Evolutionary conservation across 2,797 vertebrate genomes (phyloP).

Genomic region (Lemur catta): DNA sequence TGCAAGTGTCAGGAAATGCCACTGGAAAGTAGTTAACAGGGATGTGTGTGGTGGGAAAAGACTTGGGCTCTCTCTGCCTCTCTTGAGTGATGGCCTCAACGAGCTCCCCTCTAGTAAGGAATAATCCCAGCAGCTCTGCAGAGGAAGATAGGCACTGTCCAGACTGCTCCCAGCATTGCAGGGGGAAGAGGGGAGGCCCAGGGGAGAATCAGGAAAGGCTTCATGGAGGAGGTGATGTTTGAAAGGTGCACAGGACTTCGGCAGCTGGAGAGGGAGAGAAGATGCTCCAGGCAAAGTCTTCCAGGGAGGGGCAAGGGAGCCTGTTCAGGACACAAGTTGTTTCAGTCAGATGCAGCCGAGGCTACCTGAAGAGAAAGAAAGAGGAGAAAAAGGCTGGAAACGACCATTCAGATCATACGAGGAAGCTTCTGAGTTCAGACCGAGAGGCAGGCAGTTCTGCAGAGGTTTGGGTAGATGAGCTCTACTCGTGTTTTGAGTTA

Average conservation of each 20-base stretch:
- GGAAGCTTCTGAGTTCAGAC: neutral
- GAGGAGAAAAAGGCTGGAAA: neutral
- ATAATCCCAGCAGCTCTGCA: neutral
- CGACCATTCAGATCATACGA: rapidly evolving
- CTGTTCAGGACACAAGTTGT: neutral
- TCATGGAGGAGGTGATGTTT: neutral
- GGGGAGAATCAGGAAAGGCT: neutral
- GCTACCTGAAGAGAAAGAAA: neutral
- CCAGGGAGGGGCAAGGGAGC: neutral
- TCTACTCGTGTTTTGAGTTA: neutral
- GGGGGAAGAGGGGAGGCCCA: no score
- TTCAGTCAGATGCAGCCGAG: neutral
- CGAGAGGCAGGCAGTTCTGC: rapidly evolving
- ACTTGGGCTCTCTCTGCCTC: neutral
- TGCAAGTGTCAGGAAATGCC: neutral
- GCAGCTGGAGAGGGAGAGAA: neutral
- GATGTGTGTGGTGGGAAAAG: no score
- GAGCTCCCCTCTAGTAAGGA: neutral
- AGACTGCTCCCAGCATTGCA: neutral
- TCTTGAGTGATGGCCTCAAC: neutral
- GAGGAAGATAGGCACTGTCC: neutral
- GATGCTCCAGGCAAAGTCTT: neutral
- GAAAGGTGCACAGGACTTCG: neutral
- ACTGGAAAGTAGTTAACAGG: neutral
- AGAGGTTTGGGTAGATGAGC: neutral